Percentiles rank a stretch among this genome's conserved stretches.
Evolutionary conservation across 2,888 invertebrate genomes (phyloP).

Genomic region (Eristalis arbustorum): DNA sequence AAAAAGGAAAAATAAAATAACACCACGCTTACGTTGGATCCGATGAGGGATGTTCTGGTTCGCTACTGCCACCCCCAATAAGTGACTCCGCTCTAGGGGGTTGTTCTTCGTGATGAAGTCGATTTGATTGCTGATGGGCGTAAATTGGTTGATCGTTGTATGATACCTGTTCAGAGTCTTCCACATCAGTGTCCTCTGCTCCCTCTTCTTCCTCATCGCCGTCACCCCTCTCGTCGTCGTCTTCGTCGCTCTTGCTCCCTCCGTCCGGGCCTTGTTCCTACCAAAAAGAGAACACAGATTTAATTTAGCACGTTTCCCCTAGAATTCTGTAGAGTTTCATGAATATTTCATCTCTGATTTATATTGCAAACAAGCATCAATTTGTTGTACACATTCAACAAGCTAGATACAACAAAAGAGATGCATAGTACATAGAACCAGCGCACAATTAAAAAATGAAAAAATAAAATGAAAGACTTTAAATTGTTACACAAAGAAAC

Average conservation of each 20-base stretch:
- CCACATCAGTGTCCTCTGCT: slow-evolving; percentile 74
- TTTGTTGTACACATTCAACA: slow-evolving; percentile 55
- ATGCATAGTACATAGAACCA: slow-evolving; percentile 23
- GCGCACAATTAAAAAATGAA: slow-evolving; percentile 57
- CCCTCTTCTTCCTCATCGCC: slow-evolving; percentile 74
- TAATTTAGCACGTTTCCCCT: slow-evolving; percentile 48
- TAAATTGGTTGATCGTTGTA: slow-evolving; percentile 78
- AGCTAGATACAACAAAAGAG: slow-evolving; percentile 39
- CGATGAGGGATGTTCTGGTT: slow-evolving; percentile 75
- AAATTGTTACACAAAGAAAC: slow-evolving; percentile 2
- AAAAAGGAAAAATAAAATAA: not conserved
- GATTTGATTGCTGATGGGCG: slow-evolving; percentile 77
- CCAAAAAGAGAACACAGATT: slow-evolving; percentile 34
- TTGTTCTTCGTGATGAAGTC: slow-evolving; percentile 78
- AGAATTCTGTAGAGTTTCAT: slow-evolving; percentile 7
- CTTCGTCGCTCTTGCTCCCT: slow-evolving; percentile 74
- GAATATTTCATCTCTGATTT: slow-evolving; percentile 13
- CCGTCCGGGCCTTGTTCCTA: slow-evolving; percentile 74
- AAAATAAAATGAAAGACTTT: slow-evolving; percentile 41
- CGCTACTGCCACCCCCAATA: slow-evolving; percentile 73
- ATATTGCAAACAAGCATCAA: slow-evolving; percentile 41
- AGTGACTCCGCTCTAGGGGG: slow-evolving; percentile 78
- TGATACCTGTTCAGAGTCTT: slow-evolving; percentile 73
- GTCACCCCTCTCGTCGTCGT: slow-evolving; percentile 74
- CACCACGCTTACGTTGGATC: slow-evolving; percentile 79